Evolutionary conservation across 2,797 vertebrate genomes (phyloP).

Genomic region (Limnodromus scolopaceus): DNA sequence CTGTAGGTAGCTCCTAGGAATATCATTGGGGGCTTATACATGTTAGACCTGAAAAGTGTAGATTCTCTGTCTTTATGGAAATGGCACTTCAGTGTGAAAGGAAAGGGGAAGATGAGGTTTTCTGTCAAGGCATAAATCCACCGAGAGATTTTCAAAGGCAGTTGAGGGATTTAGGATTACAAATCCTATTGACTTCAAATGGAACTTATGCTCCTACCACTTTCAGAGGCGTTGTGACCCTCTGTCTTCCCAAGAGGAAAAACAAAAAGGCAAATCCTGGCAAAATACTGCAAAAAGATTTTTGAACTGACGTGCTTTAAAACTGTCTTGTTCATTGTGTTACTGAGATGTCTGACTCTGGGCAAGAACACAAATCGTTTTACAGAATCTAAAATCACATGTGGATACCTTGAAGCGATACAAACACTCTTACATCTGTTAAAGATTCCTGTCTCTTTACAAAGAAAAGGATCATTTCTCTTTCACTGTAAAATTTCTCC

Average conservation of each 20-base stretch:
- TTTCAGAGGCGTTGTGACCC: not conserved
- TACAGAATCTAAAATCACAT: not conserved
- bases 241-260: slow-evolving; percentile 6
- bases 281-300: not conserved
- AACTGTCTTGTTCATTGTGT: not conserved
- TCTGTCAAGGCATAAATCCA: not conserved
- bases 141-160: not conserved
- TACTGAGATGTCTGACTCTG: not conserved
- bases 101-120: not conserved
- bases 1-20: not conserved
- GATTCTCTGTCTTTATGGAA: not conserved
- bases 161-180: slow-evolving; percentile 39
- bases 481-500: not conserved
- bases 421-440: not conserved
- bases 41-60: not conserved
- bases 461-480: not conserved
- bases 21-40: not conserved
- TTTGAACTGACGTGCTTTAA: not conserved
- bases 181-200: slow-evolving; percentile 43
- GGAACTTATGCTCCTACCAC: not conserved
- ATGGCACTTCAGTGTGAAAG: not conserved
- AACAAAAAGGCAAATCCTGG: slow-evolving; percentile 20
- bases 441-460: not conserved
- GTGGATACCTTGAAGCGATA: not conserved
- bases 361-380: not conserved